A percentile compares a stretch with the other conserved stretches of the same genome.
Evolutionary conservation across 2,797 vertebrate genomes (phyloP).

Genomic region (Sebastes vulpes): DNA sequence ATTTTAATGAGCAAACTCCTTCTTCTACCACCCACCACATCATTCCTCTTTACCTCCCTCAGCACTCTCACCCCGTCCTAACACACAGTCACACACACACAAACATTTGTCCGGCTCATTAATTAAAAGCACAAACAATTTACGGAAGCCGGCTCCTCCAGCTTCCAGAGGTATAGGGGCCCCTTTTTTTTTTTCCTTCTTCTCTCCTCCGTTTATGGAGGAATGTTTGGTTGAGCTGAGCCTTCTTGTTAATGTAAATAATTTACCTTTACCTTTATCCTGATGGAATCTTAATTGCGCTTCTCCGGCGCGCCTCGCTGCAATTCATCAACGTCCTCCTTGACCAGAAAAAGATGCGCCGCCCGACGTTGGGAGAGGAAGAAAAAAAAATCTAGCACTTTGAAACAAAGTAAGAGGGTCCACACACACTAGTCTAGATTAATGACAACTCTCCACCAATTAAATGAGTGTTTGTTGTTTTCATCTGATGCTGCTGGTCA

Average conservation of each 20-base stretch:
- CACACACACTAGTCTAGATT: slow-evolving; percentile 51
- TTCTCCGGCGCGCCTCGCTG: slow-evolving; percentile 71
- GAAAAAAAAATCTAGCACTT: slow-evolving; percentile 25
- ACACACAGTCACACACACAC: slow-evolving; percentile 12
- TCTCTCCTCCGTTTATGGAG: slow-evolving; percentile 51
- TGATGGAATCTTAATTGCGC: slow-evolving; percentile 90
- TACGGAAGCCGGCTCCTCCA: slow-evolving; percentile 57
- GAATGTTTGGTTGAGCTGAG: slow-evolving; percentile 73
- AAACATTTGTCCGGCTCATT: slow-evolving; percentile 66
- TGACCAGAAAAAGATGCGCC: slow-evolving; percentile 67
- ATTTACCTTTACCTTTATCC: slow-evolving; percentile 89
- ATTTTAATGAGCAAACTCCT: slow-evolving; percentile 37
- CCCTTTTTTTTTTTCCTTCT: slow-evolving; percentile 1
- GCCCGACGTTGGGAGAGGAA: slow-evolving; percentile 36
- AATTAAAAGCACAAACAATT: slow-evolving; percentile 80
- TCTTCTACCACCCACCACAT: slow-evolving; percentile 33
- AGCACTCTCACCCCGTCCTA: not conserved
- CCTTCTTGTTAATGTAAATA: slow-evolving; percentile 87
- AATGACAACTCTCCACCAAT: slow-evolving; percentile 76
- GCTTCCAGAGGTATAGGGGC: slow-evolving; percentile 24
- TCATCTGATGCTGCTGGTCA: slow-evolving; percentile 73
- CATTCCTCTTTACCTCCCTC: slow-evolving; percentile 30
- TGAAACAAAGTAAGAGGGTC: slow-evolving; percentile 52
- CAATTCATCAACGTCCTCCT: slow-evolving; percentile 84
- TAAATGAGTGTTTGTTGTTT: slow-evolving; percentile 72